Base-by-base conservation (phyloP, 2,888 invertebrate genomes). In the Barypeithes pellucidus region DNA sequence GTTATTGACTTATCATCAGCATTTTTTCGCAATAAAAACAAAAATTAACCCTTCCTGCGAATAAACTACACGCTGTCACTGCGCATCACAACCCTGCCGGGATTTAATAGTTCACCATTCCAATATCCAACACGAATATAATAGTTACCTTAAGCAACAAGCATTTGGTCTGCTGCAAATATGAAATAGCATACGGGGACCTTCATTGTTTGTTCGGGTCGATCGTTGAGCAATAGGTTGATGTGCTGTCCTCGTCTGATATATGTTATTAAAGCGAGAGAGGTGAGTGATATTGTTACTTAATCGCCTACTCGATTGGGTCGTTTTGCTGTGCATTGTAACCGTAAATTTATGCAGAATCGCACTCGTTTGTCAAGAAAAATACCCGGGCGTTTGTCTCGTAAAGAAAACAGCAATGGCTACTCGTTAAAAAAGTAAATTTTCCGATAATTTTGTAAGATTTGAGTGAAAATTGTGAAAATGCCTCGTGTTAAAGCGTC, bases 401-500 rank as follows among this genome's bases (percentile, higher is more conserved):
- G 36, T 33, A 29, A 57, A 60, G 45, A 54, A 66, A 39, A 39
- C 60, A 36, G 50, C 18, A 43, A 67, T 67, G 67, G 67, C 45
- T 59, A 43, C 63, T 29, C 61, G 24, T 29, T 45, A 45, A 12
- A 14, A 43, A 43, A 24, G 22, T 14, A 14, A 43, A 61, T 9
- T 61, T 43, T 61, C n/a, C 45, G 14, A 7, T 61, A 45, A 7
- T 11, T 61, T 45, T 5, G 36, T 50, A 29, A 50, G 50, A 50
- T 47, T 63, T 47, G n/a, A 52, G 47, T 18, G 63, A 8, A 70
- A 33, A 66, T 45, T 47, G 22, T 33, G 29, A 69, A 65, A 59
- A 90, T 90, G 90, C 87, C 88, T 67, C 90, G 89, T 83, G 89
- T 84, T 80, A 90, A 88, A 87, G 87, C 86, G 82, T 89, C 88